These are phyloP conservation scores for Gopherus flavomarginatus DNA, from an alignment of 2,113 vertebrate genomes.

Conservation along the genomic window DNA sequence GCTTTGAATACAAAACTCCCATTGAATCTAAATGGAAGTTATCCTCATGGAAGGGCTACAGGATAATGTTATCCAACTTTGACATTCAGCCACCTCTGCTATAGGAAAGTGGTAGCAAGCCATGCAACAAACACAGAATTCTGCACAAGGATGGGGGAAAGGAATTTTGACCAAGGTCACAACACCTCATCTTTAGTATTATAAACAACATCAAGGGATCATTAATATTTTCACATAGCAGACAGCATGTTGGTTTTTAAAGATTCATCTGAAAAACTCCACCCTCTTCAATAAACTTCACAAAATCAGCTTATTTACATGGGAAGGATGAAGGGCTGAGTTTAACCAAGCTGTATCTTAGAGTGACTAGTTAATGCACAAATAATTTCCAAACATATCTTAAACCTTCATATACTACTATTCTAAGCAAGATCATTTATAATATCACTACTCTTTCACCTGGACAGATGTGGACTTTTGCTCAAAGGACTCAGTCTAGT, in stretches of 20 bases:
- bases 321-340: not conserved
- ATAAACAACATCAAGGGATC: accelerated
- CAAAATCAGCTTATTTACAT: not conserved
- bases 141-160: accelerated
- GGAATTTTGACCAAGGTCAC: accelerated
- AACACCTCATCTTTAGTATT: not conserved
- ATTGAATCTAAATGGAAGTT: not conserved
- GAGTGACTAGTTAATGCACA: not conserved
- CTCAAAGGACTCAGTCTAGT: not conserved
- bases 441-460: not conserved
- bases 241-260: not conserved
- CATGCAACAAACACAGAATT: accelerated
- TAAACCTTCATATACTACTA: not conserved
- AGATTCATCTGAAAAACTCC: not conserved
- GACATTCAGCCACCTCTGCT: not conserved
- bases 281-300: not conserved
- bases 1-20: not conserved
- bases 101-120: not conserved
- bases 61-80: not conserved
- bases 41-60: not conserved
- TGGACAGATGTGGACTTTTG: not conserved
- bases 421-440: not conserved
- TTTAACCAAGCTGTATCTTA: not conserved
- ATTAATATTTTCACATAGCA: accelerated
- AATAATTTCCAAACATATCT: not conserved